Evolutionary conservation across 2,797 vertebrate species (phyloP).

Genomic region (Micromesistius poutassou): DNA sequence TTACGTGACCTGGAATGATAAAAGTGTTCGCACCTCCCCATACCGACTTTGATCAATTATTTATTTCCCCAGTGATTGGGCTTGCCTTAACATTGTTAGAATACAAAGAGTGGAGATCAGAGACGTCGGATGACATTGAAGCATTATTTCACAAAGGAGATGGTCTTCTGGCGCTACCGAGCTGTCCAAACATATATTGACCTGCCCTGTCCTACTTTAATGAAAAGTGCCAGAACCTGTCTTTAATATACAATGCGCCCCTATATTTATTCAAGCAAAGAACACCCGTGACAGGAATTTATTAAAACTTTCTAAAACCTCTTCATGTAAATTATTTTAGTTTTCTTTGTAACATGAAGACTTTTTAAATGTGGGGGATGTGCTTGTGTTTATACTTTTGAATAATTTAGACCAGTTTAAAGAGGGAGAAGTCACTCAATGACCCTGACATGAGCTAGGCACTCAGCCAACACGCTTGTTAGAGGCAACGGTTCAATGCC

Average conservation of each 20-base stretch:
- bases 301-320: background rate
- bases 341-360: background rate
- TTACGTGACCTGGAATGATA: conserved; percentile 14
- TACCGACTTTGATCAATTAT: conserved; percentile 54
- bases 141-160: conserved; percentile 23
- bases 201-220: conserved; percentile 1
- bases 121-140: conserved; percentile 27
- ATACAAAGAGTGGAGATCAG: conserved; percentile 36
- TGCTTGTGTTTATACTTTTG: background rate
- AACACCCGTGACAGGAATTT: background rate
- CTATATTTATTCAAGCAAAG: background rate
- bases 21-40: conserved; percentile 22
- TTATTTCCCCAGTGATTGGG: conserved; percentile 35
- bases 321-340: background rate
- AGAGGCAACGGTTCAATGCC: background rate
- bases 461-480: background rate
- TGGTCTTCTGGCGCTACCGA: conserved; percentile 6
- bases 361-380: background rate
- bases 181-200: conserved; percentile 21
- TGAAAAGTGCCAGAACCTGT: background rate
- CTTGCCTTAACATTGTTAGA: conserved; percentile 20
- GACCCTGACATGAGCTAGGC: background rate
- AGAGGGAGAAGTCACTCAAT: background rate
- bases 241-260: conserved; percentile 11
- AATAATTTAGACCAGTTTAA: background rate